phyloP scores from a whole-genome alignment of 1,140 invertebrate genomes.

The Aphelenchoides avenae region DNA sequence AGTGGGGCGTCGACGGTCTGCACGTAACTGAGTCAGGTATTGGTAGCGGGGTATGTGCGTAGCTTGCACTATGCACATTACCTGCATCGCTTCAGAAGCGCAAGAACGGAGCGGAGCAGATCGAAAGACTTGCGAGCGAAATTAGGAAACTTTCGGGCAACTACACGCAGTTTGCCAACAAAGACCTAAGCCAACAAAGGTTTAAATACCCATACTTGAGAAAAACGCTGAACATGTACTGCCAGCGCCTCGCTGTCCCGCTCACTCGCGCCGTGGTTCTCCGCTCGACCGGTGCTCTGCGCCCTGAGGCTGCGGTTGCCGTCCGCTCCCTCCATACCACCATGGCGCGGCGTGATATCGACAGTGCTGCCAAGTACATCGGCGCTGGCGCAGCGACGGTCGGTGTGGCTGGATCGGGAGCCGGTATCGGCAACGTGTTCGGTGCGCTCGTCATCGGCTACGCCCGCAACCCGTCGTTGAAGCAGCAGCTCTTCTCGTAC shows the following conservation, averaged over 20 bases:
- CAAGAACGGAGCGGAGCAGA: too few relatives aligned
- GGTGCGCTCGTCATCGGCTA: constrained; percentile 71
- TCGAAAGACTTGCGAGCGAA: too few relatives aligned
- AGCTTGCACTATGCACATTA: too few relatives aligned
- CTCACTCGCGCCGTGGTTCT: constrained; percentile 5
- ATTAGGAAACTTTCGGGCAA: too few relatives aligned
- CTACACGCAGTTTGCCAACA: too few relatives aligned
- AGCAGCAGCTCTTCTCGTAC: constrained; percentile 82
- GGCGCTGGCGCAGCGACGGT: constrained; percentile 99
- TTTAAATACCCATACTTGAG: background rate
- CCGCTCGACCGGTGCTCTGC: background rate
- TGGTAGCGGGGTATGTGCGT: too few relatives aligned
- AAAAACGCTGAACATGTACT: constrained; percentile 5
- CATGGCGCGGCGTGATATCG: constrained; percentile 85
- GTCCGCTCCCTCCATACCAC: constrained; percentile 12
- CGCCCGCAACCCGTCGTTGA: constrained; percentile 92
- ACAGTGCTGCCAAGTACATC: constrained; percentile 99
- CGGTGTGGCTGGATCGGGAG: constrained; percentile 89
- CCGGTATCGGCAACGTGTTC: constrained; percentile 81
- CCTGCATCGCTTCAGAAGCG: too few relatives aligned
- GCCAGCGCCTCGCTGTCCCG: constrained; percentile 5
- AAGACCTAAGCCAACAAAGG: too few relatives aligned
- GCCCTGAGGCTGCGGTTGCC: constrained; percentile 1
- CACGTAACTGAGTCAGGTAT: too few relatives aligned
- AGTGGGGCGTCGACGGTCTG: constrained; percentile 19